Conservation (phyloP, 2,888 invertebrate species). For the Tenthredo notha region DNA sequence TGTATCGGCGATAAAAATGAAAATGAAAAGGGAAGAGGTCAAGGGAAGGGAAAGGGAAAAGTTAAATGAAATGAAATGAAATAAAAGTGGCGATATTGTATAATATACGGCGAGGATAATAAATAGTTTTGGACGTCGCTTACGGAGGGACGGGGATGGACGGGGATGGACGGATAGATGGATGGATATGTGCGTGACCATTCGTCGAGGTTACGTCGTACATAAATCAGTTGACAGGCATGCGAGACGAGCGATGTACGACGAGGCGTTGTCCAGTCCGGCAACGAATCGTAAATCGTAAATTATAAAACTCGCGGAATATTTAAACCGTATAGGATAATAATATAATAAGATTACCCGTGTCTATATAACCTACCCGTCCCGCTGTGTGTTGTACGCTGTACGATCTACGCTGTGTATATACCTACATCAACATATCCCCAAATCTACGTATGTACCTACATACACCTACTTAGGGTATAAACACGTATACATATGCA, state of each 20-base stretch:
- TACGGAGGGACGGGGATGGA: constrained; percentile 65
- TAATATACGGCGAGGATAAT: constrained; percentile 39
- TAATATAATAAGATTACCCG: constrained; percentile 37
- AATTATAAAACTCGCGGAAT: constrained; percentile 44
- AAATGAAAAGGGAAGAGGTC: background rate
- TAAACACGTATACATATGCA: constrained; percentile 27
- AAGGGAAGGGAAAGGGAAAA: background rate
- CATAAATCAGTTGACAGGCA: constrained; percentile 75
- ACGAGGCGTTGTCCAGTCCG: constrained; percentile 28
- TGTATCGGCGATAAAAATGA: background rate
- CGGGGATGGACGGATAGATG: constrained; percentile 66
- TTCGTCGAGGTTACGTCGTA: constrained; percentile 77
- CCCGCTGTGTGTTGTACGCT: background rate
- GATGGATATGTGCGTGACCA: constrained; percentile 65
- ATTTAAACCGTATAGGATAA: constrained; percentile 13
- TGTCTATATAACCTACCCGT: background rate
- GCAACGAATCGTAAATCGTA: constrained; percentile 49
- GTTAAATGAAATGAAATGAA: background rate
- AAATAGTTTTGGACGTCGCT: constrained; percentile 62
- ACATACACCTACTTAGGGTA: background rate
- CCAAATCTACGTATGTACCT: constrained; percentile 2
- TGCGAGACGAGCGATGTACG: constrained; percentile 56
- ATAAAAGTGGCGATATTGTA: constrained; percentile 37
- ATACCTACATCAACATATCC: background rate
- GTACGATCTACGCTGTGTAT: background rate